phyloP scores from a whole-genome alignment of 2,888 invertebrate genomes.

The Yponomeuta evonymella region DNA sequence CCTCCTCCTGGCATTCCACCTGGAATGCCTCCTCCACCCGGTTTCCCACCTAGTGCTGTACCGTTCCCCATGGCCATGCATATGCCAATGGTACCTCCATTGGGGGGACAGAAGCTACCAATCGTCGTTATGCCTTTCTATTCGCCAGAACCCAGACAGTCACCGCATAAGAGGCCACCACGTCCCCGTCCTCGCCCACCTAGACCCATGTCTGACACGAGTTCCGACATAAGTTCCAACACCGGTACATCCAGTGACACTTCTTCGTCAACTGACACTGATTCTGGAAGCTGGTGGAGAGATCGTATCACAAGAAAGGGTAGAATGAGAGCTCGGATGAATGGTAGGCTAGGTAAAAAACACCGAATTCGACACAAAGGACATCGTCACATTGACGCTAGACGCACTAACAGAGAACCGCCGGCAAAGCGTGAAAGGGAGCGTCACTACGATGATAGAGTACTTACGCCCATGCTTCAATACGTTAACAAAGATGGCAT shows the following conservation, averaged over 20 bases:
- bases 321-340: not conserved
- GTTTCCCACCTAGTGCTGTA: not conserved
- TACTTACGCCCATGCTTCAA: slow-evolving; percentile 57
- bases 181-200: slow-evolving; percentile 6
- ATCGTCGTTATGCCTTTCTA: slow-evolving; percentile 70
- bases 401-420: slow-evolving; percentile 21
- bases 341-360: slow-evolving; percentile 22
- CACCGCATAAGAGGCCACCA: slow-evolving; percentile 26
- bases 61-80: slow-evolving; percentile 18
- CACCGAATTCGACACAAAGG: slow-evolving; percentile 10
- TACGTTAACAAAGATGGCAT: slow-evolving; percentile 66
- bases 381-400: slow-evolving; percentile 20
- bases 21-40: not conserved
- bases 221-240: slow-evolving; percentile 13
- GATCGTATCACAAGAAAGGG: slow-evolving; percentile 27
- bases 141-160: slow-evolving; percentile 39
- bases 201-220: not conserved
- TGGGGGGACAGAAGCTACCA: slow-evolving; percentile 50
- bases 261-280: slow-evolving; percentile 28
- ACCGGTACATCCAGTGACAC: slow-evolving; percentile 17
- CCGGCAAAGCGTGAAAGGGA: slow-evolving; percentile 15
- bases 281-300: slow-evolving; percentile 29
- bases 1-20: not conserved
- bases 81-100: slow-evolving; percentile 29
- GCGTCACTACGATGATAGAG: slow-evolving; percentile 16